These are phyloP conservation scores for Caprella mutica DNA, from an alignment of 2,888 invertebrate species.

Conservation along the genomic window DNA sequence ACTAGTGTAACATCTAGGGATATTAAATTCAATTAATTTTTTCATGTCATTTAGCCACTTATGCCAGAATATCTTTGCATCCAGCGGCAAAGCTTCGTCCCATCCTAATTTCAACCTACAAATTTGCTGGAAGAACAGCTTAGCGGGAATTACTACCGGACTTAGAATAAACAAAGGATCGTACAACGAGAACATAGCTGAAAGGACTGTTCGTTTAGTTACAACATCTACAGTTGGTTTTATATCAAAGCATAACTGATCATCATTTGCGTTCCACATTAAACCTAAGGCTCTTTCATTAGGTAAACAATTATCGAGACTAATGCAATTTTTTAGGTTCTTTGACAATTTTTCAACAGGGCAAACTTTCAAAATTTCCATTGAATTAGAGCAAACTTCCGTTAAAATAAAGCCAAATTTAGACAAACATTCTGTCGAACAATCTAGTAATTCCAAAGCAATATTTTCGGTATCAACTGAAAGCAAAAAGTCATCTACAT, in stretches of 20 bases:
- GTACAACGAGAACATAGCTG: background rate
- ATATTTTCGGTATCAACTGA: background rate
- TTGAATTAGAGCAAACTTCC: background rate
- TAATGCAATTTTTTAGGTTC: too few relatives aligned
- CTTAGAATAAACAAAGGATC: background rate
- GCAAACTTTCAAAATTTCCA: background rate
- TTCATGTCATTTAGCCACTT: background rate
- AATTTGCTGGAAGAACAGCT: background rate
- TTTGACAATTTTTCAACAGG: background rate
- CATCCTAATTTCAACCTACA: background rate
- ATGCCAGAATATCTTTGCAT: background rate
- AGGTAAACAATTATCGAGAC: too few relatives aligned
- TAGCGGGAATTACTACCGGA: background rate
- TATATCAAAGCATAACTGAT: background rate
- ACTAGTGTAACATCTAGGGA: background rate
- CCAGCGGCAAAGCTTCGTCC: background rate
- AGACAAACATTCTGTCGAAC: background rate
- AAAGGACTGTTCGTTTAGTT: background rate
- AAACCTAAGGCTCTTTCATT: constrained; percentile 1
- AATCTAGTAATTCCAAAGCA: background rate
- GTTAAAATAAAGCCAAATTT: constrained; percentile 5
- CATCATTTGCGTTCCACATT: constrained; percentile 1
- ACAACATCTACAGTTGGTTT: background rate
- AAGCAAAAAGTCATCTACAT: constrained; percentile 8
- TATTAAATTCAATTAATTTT: background rate